Base-by-base conservation (phyloP, 2,888 invertebrate species). In the Ormia ochracea region DNA sequence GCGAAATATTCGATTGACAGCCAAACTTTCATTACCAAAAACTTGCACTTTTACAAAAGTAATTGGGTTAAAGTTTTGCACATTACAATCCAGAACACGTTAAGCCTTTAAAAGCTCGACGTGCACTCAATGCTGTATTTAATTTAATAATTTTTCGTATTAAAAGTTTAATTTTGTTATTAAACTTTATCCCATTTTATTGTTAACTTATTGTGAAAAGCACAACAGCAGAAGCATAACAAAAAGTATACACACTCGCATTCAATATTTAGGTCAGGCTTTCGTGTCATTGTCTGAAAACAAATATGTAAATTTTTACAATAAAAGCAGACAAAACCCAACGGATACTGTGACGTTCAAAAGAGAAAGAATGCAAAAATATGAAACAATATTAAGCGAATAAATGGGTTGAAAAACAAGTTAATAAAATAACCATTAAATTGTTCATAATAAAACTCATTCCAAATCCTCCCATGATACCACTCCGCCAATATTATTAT, bases 381-480 rank as follows among this genome's bases (percentile, higher is more conserved):
- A 43, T 52, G 21, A 65, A 66, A 74, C 43, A 63, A 31, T 73
- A 66, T 76, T 76, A 63, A 76, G 28, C 36, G 38, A 73, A 68
- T 76, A 76, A 80, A 76, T 80, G 80, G 72, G 63, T 69, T 58
- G 63, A 80, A 76, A 76, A 80, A 76, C 76, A 80, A 80, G 80
- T 80, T 80, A 76, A 80, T 80, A 80, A 80, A 76, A 80, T 80
- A 72, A 76, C 76, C 68, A 80, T 80, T 76, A 80, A 80, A 80
- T 73, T 80, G 68, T 72, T 73, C 56, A 69, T 63, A 80, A 80
- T 56, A 69, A 68, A 80, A 63, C 56, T 65, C 58, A 33, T 58
- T 50, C 7, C 48, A 17, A 52, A 41, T 3, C 2, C 41, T 52
- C 52, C 61, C 52, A 36, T 28, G 19, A 59, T 10, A 26, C 17